phyloP scores from a whole-genome alignment of 1,140 invertebrate genomes.

The Glossosoma conforme region DNA sequence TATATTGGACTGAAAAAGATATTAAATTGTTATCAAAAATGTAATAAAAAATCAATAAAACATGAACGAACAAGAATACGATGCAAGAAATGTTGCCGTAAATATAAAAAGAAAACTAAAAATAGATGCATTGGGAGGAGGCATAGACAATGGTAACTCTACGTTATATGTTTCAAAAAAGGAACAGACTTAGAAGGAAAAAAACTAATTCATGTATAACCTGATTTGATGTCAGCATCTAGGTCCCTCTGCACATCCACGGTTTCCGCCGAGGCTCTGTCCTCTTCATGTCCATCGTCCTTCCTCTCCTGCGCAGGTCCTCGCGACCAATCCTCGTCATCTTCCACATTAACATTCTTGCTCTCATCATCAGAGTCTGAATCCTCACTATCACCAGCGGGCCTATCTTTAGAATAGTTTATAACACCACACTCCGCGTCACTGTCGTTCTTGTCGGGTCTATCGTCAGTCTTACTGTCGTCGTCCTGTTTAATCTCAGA shows the following conservation, averaged over 20 bases:
- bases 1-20: too few species aligned
- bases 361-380: conserved; percentile 29
- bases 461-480: conserved; percentile 11
- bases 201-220: too few species aligned
- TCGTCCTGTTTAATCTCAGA: conserved; percentile 19
- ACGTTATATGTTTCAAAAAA: too few species aligned
- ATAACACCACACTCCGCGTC: conserved; percentile 27
- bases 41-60: too few species aligned
- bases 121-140: too few species aligned
- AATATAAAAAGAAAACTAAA: too few species aligned
- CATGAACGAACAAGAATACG: too few species aligned
- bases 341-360: conserved; percentile 30
- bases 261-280: conserved; percentile 6
- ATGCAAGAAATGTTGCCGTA: too few species aligned
- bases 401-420: conserved; percentile 29
- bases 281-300: conserved; percentile 20
- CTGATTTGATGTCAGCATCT: conserved; percentile 23
- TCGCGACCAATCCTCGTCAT: conserved; percentile 29
- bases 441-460: conserved; percentile 11
- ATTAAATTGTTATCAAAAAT: too few species aligned
- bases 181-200: too few species aligned
- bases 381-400: conserved; percentile 18
- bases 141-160: too few species aligned
- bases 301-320: conserved; percentile 16
- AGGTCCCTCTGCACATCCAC: conserved; percentile 17